These are phyloP conservation scores for Aspidiotus destructor DNA, from an alignment of 2,888 invertebrate genomes.

Conservation along the genomic window DNA sequence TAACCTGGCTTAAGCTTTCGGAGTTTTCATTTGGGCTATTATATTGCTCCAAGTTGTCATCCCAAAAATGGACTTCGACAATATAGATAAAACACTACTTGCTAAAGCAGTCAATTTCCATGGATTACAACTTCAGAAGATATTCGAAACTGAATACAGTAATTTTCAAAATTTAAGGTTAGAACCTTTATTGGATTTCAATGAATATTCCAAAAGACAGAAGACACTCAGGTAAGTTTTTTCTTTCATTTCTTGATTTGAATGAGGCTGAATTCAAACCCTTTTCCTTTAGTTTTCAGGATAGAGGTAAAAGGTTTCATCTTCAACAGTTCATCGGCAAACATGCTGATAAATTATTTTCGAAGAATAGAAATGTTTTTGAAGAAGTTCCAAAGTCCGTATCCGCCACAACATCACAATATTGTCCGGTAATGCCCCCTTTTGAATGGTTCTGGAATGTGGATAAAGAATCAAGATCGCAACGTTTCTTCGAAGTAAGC, in stretches of 20 bases:
- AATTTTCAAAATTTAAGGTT: conserved; percentile 57
- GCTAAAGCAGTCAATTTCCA: conserved; percentile 70
- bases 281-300: conserved; percentile 53
- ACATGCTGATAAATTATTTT: conserved; percentile 67
- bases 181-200: conserved; percentile 57
- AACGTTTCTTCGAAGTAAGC: conserved; percentile 71
- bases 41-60: background rate
- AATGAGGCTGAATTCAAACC: background rate
- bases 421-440: conserved; percentile 66
- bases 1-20: too few species aligned
- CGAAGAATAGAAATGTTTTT: conserved; percentile 43
- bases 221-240: conserved; percentile 56
- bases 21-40: too few species aligned
- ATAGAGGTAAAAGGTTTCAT: conserved; percentile 70
- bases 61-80: conserved; percentile 32
- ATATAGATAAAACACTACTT: conserved; percentile 50
- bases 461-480: conserved; percentile 63
- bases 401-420: conserved; percentile 44
- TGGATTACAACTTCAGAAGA: conserved; percentile 76
- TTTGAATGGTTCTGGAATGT: conserved; percentile 74
- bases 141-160: conserved; percentile 76
- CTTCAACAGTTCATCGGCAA: conserved; percentile 79
- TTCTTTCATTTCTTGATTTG: background rate
- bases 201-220: conserved; percentile 66
- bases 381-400: conserved; percentile 47